A percentile compares a stretch with the other conserved stretches of the same genome.
Conservation (phyloP, 2,113 vertebrate species). For the Crotalus horridus region DNA sequence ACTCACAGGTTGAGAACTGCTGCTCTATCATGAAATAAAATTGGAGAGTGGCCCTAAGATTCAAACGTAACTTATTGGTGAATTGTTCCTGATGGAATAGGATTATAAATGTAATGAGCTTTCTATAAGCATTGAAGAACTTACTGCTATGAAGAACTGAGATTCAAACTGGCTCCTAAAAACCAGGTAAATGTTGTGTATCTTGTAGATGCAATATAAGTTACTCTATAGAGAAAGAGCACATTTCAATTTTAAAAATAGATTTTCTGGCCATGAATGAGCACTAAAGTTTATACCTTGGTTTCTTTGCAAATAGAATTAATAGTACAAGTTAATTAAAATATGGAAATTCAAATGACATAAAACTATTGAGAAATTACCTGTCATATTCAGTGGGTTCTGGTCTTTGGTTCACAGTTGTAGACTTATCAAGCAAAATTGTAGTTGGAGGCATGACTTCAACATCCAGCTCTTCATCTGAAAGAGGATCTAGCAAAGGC, state of each 20-base stretch:
- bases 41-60: not conserved
- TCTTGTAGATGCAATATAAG: not conserved
- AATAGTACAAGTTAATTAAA: not conserved
- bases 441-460: slow-evolving; percentile 42
- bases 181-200: not conserved
- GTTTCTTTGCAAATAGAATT: not conserved
- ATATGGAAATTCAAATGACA: not conserved
- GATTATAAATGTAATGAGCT: not conserved
- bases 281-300: not conserved
- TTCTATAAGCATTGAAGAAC: not conserved
- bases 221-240: not conserved
- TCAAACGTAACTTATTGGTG: not conserved
- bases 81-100: not conserved
- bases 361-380: slow-evolving; percentile 56
- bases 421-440: slow-evolving; percentile 66
- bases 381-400: slow-evolving; percentile 80
- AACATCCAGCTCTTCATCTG: slow-evolving; percentile 67
- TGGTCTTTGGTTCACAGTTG: slow-evolving; percentile 71
- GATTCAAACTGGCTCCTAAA: not conserved
- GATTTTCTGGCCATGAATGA: not conserved
- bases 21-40: not conserved
- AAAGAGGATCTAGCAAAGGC: slow-evolving; percentile 63
- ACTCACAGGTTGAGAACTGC: too few species aligned
- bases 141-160: not conserved
- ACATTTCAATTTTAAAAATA: not conserved